Evolutionary conservation across 2,113 vertebrate genomes (phyloP).

Genomic region (Vombatus ursinus): DNA sequence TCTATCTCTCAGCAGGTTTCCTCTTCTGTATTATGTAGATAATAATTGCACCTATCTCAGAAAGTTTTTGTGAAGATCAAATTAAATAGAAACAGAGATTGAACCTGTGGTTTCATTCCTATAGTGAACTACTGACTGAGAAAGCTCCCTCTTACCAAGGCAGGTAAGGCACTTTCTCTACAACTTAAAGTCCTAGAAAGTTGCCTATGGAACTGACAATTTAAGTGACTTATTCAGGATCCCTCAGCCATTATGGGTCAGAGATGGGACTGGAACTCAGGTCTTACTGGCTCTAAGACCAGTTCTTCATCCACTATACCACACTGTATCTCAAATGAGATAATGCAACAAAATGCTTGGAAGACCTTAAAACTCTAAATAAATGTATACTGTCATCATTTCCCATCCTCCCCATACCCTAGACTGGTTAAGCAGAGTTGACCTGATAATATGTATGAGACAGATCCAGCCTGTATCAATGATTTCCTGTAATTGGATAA

Average conservation of each 20-base stretch:
- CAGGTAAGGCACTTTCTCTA: neutral
- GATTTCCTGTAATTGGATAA: neutral
- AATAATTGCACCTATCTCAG: neutral
- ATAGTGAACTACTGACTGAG: neutral
- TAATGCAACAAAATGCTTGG: neutral
- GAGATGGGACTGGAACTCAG: neutral
- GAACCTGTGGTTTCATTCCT: neutral
- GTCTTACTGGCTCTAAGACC: neutral
- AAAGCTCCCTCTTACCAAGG: neutral
- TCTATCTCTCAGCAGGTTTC: neutral
- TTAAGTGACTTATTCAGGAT: neutral
- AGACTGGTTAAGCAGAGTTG: neutral
- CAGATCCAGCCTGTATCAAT: neutral
- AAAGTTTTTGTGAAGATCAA: neutral
- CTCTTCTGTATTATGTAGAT: neutral
- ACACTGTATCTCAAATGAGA: neutral
- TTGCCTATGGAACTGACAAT: neutral
- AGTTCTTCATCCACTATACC: neutral
- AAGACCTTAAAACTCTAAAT: neutral
- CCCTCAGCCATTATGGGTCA: neutral
- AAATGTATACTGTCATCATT: neutral
- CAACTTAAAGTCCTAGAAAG: neutral
- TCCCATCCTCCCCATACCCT: neutral
- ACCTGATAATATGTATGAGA: neutral
- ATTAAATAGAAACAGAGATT: neutral